Base-by-base conservation (phyloP, 2,797 vertebrate genomes). In the Crax fasciolata region DNA sequence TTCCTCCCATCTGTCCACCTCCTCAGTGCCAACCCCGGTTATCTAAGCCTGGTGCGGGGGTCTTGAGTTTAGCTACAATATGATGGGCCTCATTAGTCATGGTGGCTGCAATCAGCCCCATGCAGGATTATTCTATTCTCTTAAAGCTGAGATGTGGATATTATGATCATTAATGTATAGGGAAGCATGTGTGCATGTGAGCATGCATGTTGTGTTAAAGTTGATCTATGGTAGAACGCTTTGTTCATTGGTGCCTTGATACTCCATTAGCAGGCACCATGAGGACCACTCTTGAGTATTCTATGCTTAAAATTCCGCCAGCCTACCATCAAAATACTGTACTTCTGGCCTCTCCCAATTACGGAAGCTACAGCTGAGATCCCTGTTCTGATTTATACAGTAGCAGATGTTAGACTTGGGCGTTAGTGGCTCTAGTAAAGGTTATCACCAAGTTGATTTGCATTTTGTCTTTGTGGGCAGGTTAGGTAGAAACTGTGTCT, bases 1-100 rank as follows among this genome's bases (percentile, higher is more conserved):
- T 68, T 91, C 49, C 52, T 80, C 35, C 90, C 78, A 55, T 91
- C 78, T 93, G 89, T 68, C 32, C 12, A 59, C 17, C 25, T 85
- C 46, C 38, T 80, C 51, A 28, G 11, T 85, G 65, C 78, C 90
- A 92, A 10, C 13, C 23, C 49, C 24, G 7, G 39, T 30, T 72
- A 62, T 24, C 32, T 85, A 41, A 74, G 27, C 25, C 25, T 38
- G 25, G 27, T 66, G n/a, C 27, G 88, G 27, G 18, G 19, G 3
- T 89, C 78, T 95, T 66, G 46, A 89, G 62, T 93, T 83, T 75
- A 72, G 21, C 32, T 73, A 2, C 74, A 58, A 28, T 32, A 20
- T 13, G 25, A 68, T 77, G 30, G 65, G 2, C 28, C 35, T 74
- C 23, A 4, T 80, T 89, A 8, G 28, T 96, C 39, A 77, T 58